Evolutionary conservation across 1,140 invertebrate genomes (phyloP).

Genomic region (Sitobion miscanthi): DNA sequence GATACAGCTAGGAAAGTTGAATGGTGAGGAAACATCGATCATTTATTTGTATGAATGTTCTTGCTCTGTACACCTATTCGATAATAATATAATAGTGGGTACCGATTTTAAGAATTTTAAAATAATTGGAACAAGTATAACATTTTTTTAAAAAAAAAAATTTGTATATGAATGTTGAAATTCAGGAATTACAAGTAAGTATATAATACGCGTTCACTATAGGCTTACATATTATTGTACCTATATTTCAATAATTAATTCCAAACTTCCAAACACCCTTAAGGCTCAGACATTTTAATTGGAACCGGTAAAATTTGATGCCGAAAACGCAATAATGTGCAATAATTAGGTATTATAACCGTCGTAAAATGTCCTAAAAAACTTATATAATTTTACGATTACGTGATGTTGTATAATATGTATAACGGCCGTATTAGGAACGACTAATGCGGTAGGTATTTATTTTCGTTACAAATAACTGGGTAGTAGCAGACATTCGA

Average conservation of each 20-base stretch:
- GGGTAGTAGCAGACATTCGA: not conserved
- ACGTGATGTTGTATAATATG: not conserved
- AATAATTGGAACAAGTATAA: not conserved
- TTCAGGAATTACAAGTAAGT: not conserved
- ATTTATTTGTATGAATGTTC: not conserved
- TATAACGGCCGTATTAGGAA: not conserved
- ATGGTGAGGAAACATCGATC: not conserved
- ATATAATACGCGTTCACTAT: not conserved
- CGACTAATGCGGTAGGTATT: not conserved
- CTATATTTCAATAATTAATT: not conserved
- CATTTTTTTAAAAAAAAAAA: not conserved
- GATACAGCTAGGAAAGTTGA: not conserved
- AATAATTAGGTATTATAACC: not conserved
- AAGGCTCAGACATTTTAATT: not conserved
- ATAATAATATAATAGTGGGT: not conserved
- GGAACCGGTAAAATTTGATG: not conserved
- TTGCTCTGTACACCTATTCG: not conserved
- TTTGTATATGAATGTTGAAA: not conserved
- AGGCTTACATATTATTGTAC: not conserved
- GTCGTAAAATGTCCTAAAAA: not conserved
- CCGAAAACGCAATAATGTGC: not conserved
- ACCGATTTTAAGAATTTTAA: not conserved
- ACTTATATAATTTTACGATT: not conserved
- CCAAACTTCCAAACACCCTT: not conserved
- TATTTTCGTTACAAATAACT: not conserved